Base-by-base conservation (phyloP, 2,113 vertebrate genomes). In the Marmota flaviventris region DNA sequence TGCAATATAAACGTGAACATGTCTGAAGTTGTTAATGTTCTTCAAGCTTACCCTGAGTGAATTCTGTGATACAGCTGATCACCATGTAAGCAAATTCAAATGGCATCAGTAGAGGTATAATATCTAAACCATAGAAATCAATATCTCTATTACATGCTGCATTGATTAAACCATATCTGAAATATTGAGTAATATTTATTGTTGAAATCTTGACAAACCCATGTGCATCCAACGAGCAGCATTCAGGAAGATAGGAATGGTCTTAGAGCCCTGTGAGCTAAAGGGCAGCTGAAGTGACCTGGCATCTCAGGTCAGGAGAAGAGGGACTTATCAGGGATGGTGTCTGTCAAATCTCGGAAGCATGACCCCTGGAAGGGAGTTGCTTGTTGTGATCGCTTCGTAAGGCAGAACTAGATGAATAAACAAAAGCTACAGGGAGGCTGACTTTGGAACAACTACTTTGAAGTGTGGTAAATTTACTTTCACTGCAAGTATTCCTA, bases 71-170 rank as follows among this genome's bases (percentile, higher is more conserved):
- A 63, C 0, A 69, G 17, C 14, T 77, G 16, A 89, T 78, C 10
- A 76, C 18, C 14, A 93, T 77, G 65, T 76, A 81, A 85, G 29
- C 37, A 92, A 94, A 95, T 97, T 37, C 51, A 93, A 83, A 45
- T 51, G 32, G 3, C 42, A 42, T 67, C 85, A 79, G 32, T 37
- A 77, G 17, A 82, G 6, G 7, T 79, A 37, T 85, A 25, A 67
- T 78, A 93, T 5, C 61, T 65, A 83, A 53, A 70, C 34, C 14
- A 70, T 61, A 73, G 79, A 65, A 61, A 84, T 78, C 65, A 78
- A 69, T 81, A 86, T 48, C 18, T 18, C 27, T 88, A 48, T 79
- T 63, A 94, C 5, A n/a, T 22, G 56, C n/a, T 87, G 32, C 22
- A 87, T 79, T 73, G n/a, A 73, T 89, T 69, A 83, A 14, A 86